Evolutionary conservation across 2,888 invertebrate genomes (phyloP).

Genomic region (Eupithecia exiguata): DNA sequence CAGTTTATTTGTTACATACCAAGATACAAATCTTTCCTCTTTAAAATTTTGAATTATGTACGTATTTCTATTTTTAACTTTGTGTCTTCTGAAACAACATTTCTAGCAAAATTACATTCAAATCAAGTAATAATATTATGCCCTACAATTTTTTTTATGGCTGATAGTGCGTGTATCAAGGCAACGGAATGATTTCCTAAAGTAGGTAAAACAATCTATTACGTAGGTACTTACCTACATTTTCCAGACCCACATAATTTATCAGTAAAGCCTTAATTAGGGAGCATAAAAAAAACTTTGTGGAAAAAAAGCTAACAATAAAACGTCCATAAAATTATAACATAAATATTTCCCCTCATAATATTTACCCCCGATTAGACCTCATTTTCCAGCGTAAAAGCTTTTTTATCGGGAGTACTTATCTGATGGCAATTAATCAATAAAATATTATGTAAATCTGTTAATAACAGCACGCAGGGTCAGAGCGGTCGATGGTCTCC

Average conservation of each 20-base stretch:
- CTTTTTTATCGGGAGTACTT: slow-evolving; percentile 53
- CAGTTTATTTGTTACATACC: no score
- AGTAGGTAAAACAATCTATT: no score
- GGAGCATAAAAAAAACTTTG: background rate
- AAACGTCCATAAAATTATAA: background rate
- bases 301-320: background rate
- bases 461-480: slow-evolving; percentile 49
- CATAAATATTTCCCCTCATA: slow-evolving; percentile 21
- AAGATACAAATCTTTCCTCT: no score
- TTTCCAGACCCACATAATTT: background rate
- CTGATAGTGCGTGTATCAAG: background rate
- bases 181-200: background rate
- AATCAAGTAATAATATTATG: background rate
- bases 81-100: no score
- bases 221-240: no score
- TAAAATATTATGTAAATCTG: slow-evolving; percentile 59
- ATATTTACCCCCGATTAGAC: slow-evolving; percentile 39
- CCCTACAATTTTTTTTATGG: no score
- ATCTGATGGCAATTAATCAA: slow-evolving; percentile 62
- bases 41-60: no score
- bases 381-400: slow-evolving; percentile 44
- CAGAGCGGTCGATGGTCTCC: slow-evolving; percentile 48
- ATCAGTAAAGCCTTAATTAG: background rate
- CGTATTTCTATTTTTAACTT: no score
- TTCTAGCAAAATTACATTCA: no score